Evolutionary conservation across 2,113 vertebrate species (phyloP), one percentile per base, ranked within the genome.

Genomic region (Telmatochromis sp.): DNA sequence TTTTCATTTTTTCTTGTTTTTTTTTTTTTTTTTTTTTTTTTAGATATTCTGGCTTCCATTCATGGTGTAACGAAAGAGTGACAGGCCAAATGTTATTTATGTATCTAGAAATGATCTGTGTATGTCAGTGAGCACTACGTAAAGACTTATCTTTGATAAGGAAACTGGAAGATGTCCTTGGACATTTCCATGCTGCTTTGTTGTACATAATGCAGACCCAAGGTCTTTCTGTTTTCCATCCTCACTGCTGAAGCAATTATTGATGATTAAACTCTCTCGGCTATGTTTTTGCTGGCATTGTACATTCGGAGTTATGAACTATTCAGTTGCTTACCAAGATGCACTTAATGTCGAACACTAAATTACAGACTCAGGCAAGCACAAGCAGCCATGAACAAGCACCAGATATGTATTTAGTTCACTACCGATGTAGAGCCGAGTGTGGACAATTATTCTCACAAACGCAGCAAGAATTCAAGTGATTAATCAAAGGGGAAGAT

Each of bases 241-340:
- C 28, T 47, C 75, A 21, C 26, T 58, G 35, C 37, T 35, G 4
- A 85, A 84, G 80, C 68, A 81, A 88, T 87, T 85, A 83, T 53
- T 91, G 42, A 90, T 83, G 89, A 83, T 65, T 83, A 21, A 53
- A 35, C 78, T 86, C 35, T 85, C 75, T 82, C 54, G 75, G 57
- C 82, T 84, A 8, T 88, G 15, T 87, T 78, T 90, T 87, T 90
- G 57, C 85, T 83, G 79, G 85, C 88, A 82, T 90, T 89, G 83
- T 80, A 87, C 82, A 78, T 55, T 75, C 80, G n/a, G 45, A 79
- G 81, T 84, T 63, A 82, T 86, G 80, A 58, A 83, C 78, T 83
- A 78, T 88, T 92, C 47, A 85, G 51, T 54, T 47, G 51, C 55
- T 80, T 45, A 58, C 81, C 2, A 26, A 85, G 60, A 80, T 55